Evolutionary conservation across 2,797 vertebrate species (phyloP).

Genomic region (Kryptolebias ocellatus): DNA sequence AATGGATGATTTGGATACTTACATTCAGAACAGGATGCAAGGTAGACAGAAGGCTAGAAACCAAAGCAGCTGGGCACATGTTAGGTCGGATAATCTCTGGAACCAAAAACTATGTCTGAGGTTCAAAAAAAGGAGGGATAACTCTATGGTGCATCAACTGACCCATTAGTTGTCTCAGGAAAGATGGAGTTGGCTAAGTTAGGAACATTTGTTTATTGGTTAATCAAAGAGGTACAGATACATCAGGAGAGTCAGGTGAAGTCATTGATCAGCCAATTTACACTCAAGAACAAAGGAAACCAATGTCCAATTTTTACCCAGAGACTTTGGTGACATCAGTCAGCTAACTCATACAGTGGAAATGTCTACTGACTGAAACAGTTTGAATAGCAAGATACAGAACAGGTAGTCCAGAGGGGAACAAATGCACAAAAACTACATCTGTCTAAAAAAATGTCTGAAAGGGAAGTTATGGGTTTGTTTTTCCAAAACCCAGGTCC

Average conservation of each 20-base stretch:
- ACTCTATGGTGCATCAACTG: background rate
- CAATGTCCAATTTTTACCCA: background rate
- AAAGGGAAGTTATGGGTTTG: background rate
- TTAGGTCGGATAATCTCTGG: background rate
- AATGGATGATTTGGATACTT: background rate
- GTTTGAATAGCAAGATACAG: too few relatives aligned
- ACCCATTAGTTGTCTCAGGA: background rate
- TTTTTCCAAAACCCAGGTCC: background rate
- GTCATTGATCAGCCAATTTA: background rate
- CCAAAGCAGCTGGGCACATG: background rate
- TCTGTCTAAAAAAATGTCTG: background rate
- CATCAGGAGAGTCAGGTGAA: background rate
- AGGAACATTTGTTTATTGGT: background rate
- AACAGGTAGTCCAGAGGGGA: too few relatives aligned
- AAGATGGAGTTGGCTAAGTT: too few relatives aligned
- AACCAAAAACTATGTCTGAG: background rate
- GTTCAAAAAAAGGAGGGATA: background rate
- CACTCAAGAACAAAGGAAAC: background rate
- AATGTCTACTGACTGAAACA: too few relatives aligned
- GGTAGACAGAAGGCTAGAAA: background rate
- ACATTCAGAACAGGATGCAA: background rate
- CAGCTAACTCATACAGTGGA: too few relatives aligned
- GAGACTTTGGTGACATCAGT: background rate
- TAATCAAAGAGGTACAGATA: background rate
- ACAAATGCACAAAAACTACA: background rate